Conservation (phyloP, 2,888 invertebrate species). For the Melangyna quadrimaculata region DNA sequence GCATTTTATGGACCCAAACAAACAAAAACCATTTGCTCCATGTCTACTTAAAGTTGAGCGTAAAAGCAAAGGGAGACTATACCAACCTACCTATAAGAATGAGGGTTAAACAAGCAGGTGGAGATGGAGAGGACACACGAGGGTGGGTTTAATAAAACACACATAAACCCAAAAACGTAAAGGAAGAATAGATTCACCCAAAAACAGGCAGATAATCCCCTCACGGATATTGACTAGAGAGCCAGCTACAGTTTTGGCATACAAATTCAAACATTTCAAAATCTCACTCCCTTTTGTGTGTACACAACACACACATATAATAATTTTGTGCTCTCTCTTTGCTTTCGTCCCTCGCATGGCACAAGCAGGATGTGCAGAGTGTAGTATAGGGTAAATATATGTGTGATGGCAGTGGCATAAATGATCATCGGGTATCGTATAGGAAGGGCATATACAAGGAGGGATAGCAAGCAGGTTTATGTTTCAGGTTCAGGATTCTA, state of each 20-base stretch:
- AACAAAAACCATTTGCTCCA: not conserved
- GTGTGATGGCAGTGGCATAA: conserved; percentile 60
- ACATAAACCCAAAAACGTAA: conserved; percentile 35
- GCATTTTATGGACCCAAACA: conserved; percentile 20
- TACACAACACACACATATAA: no score
- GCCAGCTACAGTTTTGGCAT: conserved; percentile 67
- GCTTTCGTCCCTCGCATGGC: not conserved
- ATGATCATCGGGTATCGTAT: conserved; percentile 62
- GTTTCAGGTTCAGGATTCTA: conserved; percentile 8
- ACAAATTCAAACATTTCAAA: conserved; percentile 66
- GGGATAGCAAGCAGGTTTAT: not conserved
- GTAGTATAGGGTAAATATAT: conserved; percentile 15
- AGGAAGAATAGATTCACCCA: conserved; percentile 43
- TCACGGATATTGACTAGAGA: conserved; percentile 69
- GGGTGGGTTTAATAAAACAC: conserved; percentile 61
- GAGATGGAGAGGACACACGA: conserved; percentile 36
- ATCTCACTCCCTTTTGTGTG: not conserved
- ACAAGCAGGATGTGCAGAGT: conserved; percentile 40
- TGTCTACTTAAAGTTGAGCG: not conserved
- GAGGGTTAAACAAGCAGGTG: conserved; percentile 32
- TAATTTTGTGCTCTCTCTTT: not conserved
- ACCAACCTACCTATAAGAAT: not conserved
- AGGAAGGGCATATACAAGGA: not conserved
- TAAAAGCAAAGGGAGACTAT: not conserved
- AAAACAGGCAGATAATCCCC: conserved; percentile 62